Base-by-base conservation (phyloP, 2,113 vertebrate species). In the Oryzias curvinotus region DNA sequence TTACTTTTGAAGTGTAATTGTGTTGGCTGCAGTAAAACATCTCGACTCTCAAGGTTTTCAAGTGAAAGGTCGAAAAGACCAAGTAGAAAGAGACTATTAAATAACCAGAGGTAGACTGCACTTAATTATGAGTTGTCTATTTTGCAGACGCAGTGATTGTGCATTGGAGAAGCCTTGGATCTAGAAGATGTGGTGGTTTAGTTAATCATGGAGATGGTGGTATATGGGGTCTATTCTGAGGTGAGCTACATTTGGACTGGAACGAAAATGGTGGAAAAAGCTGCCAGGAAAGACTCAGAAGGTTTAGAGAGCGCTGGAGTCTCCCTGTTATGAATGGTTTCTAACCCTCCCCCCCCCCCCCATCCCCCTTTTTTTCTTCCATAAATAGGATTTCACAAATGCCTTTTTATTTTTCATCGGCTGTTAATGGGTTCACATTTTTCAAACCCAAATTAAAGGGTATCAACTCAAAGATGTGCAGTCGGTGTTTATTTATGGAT, bases 401-500 rank as follows among this genome's bases (percentile, higher is more conserved):
- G 36, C 36, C 36, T 36, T 36, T 36, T 36, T 36, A 36, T 36
- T 36, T 36, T 12, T 36, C 36, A 36, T 36, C 1, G 36, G 57
- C 48, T 4, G 25, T 36, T 65, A 78, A 81, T 66, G 52, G 30
- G 55, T 66, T 66, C 3, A 0, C 51, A 72, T 79, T 89, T 85
- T 77, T 77, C 57, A 62, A 23, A 61, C 23, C 13, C 43, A 77
- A 81, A 86, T 87, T 50, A 57, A 90, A 78, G 25, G 14, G 65
- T 52, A 77, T 85, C 64, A 75, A 81, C 41, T 57, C 25, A 47
- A 50, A 51, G 75, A 83, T 79, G 78, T 60, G 65, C 53, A 82
- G 88, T 88, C 82, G 57, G 84, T 87, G 62, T 71, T 77, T 82
- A 87, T 89, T 80, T 82, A 89, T 81, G 80, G 80, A 68, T 17